These are phyloP conservation scores for Porites australiensis DNA, from an alignment of 64 coral and sea anemone genomes.

Conservation along the genomic window DNA sequence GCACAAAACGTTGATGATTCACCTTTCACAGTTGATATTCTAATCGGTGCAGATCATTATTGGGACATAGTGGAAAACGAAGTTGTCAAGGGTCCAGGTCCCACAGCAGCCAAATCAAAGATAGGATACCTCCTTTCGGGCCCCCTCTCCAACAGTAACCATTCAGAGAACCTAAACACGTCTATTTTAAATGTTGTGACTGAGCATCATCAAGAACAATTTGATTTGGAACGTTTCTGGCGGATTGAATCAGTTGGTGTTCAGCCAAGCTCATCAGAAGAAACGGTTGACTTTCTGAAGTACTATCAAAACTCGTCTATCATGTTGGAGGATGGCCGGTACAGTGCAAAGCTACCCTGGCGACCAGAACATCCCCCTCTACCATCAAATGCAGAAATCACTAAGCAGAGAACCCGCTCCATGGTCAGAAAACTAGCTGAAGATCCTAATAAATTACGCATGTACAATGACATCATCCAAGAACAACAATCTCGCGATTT, in stretches of 20 bases:
- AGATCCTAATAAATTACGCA: background rate
- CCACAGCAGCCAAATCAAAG: constrained; percentile 38
- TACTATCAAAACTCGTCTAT: too few relatives aligned
- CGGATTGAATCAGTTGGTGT: too few relatives aligned
- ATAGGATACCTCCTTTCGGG: constrained; percentile 52
- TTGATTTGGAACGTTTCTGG: too few relatives aligned
- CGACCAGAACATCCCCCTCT: too few relatives aligned
- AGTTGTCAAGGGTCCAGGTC: constrained; percentile 51
- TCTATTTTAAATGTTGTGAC: too few relatives aligned
- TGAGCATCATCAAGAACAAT: too few relatives aligned
- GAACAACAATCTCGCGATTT: constrained; percentile 52
- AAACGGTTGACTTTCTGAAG: too few relatives aligned
- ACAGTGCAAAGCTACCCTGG: too few relatives aligned
- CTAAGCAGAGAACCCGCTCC: constrained; percentile 26
- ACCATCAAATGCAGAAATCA: too few relatives aligned
- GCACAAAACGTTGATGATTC: constrained; percentile 36
- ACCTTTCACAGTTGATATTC: constrained; percentile 41
- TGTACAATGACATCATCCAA: constrained; percentile 47
- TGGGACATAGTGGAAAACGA: constrained; percentile 61
- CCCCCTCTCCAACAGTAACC: background rate
- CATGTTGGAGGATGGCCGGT: too few relatives aligned
- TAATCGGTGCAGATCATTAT: constrained; percentile 60
- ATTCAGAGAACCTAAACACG: background rate
- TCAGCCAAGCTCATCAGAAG: too few relatives aligned
- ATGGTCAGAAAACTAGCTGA: constrained; percentile 15